Evolutionary conservation across 1,140 invertebrate species (phyloP).

Genomic region (Vollenhovia emeryi): DNA sequence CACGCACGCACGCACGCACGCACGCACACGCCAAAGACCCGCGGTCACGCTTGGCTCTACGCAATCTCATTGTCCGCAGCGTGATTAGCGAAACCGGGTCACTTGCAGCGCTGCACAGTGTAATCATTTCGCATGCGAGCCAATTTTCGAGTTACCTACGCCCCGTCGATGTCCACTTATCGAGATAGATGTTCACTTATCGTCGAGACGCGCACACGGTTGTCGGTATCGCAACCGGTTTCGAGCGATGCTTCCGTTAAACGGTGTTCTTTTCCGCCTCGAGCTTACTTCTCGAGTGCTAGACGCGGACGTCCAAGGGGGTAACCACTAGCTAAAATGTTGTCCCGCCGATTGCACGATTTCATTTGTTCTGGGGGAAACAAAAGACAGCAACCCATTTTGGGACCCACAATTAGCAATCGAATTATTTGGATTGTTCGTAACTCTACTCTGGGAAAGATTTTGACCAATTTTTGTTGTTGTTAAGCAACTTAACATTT

Average conservation of each 20-base stretch:
- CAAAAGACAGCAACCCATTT: too few relatives aligned
- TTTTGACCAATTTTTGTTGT: too few relatives aligned
- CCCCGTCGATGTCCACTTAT: constrained; percentile 16
- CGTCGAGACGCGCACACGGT: not conserved
- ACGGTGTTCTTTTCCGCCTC: not conserved
- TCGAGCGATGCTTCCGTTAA: not conserved
- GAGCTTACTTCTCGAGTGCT: not conserved
- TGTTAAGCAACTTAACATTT: too few relatives aligned
- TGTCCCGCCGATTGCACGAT: too few relatives aligned
- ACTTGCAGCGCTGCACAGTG: constrained; percentile 74
- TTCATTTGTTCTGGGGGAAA: too few relatives aligned
- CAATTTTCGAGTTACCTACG: constrained; percentile 73
- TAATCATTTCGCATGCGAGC: constrained; percentile 76
- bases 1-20: constrained; percentile 4
- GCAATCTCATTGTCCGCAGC: constrained; percentile 77
- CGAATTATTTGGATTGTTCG: too few relatives aligned
- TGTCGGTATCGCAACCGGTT: not conserved
- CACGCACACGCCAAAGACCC: not conserved
- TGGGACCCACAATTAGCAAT: too few relatives aligned
- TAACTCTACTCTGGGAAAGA: too few relatives aligned
- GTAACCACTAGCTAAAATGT: too few relatives aligned
- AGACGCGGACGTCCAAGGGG: too few relatives aligned
- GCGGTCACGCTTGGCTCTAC: constrained; percentile 73
- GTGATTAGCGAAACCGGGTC: constrained; percentile 78
- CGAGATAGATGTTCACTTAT: constrained; percentile 12